Conservation (phyloP, 2,113 vertebrate genomes). For the Python bivittatus region DNA sequence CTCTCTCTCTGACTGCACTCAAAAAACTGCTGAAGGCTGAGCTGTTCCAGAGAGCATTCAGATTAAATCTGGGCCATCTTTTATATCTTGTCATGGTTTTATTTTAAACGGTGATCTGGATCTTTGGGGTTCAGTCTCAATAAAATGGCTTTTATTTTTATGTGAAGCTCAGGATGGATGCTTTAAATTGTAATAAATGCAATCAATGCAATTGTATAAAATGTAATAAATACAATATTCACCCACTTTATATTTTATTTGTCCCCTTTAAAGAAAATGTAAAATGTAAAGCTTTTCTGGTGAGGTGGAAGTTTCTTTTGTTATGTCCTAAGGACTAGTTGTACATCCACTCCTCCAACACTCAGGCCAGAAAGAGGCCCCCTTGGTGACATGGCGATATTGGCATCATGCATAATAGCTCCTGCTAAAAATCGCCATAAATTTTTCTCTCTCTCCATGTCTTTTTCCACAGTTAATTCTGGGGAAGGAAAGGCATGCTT, state of each 20-base stretch:
- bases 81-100: not conserved
- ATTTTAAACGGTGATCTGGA: not conserved
- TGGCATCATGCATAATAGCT: not conserved
- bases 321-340: not conserved
- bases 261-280: not conserved
- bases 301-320: not conserved
- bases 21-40: not conserved
- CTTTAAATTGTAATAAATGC: not conserved
- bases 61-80: not conserved
- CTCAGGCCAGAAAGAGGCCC: not conserved
- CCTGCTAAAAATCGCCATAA: not conserved
- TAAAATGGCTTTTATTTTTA: not conserved
- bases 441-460: not conserved
- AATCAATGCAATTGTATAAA: not conserved
- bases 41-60: not conserved
- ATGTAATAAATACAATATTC: not conserved
- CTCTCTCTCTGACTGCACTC: not conserved
- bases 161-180: not conserved
- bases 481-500: not conserved
- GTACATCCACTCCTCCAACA: not conserved
- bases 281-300: not conserved
- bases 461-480: not conserved
- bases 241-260: not conserved
- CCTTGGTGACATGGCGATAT: not conserved
- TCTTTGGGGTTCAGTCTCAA: not conserved